These are phyloP conservation scores for Rana temporaria DNA, from an alignment of 2,113 vertebrate genomes.

Conservation along the genomic window DNA sequence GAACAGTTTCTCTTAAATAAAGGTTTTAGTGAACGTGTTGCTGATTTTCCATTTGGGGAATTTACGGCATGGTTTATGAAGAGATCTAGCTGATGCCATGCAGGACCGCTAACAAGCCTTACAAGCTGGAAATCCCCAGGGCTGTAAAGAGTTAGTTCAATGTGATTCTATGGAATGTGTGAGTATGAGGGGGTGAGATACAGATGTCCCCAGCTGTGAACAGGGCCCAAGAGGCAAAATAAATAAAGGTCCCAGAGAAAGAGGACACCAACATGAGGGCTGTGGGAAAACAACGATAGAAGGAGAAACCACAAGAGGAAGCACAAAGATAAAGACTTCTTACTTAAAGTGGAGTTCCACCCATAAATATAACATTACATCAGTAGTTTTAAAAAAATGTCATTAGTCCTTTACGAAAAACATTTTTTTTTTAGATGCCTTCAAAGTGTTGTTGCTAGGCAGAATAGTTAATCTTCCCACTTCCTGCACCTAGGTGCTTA, in stretches of 20 bases:
- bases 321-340: background rate
- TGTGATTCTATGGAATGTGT: constrained; percentile 38
- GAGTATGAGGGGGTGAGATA: constrained; percentile 26
- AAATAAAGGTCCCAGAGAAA: constrained; percentile 3
- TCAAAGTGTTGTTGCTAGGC: too few relatives aligned
- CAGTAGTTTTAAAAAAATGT: too few relatives aligned
- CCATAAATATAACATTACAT: too few relatives aligned
- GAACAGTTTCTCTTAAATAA: too few relatives aligned
- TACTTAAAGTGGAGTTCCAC: too few relatives aligned
- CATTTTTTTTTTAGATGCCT: too few relatives aligned
- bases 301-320: constrained; percentile 2
- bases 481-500: too few relatives aligned
- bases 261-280: constrained; percentile 16
- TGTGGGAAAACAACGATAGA: constrained; percentile 32
- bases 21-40: background rate
- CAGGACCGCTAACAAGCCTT: background rate
- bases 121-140: background rate
- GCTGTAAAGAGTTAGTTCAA: constrained; percentile 9
- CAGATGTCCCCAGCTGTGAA: constrained; percentile 48
- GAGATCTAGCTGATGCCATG: background rate
- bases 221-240: constrained; percentile 6
- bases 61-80: background rate
- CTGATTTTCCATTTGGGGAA: background rate
- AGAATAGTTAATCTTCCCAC: too few relatives aligned
- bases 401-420: too few relatives aligned